Evolutionary conservation across 2,888 invertebrate genomes (phyloP), one percentile per base, ranked within the genome.

Genomic region (Pristionchus maxplancki): DNA sequence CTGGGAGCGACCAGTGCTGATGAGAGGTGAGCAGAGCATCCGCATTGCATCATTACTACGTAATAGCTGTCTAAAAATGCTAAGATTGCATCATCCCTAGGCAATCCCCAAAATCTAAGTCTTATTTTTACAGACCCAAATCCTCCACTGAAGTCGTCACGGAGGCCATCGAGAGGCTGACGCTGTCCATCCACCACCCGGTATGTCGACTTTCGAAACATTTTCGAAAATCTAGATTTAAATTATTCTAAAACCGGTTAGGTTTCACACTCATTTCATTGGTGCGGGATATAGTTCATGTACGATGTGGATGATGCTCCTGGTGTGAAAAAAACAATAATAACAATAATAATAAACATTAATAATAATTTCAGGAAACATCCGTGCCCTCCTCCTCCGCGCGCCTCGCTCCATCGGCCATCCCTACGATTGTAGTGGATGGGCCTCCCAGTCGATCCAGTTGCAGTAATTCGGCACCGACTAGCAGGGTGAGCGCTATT

Each of bases 111-210:
- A n/a, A n/a, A n/a, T n/a, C n/a, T n/a, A n/a, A n/a, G n/a, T n/a
- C n/a, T n/a, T n/a, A n/a, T n/a, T n/a, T n/a, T n/a, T n/a, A 2
- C 64, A 85, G 85, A 20, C 85, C 85, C 40, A 37, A 64, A 2
- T 85, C 85, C 11, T 87, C 86, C 24, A 87, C 86, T 2, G 71
- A 87, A 34, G 71, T 87, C 44, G 71, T 87, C 48, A 87, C 86
- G 0, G 86, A 87, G 50, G 86, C 86, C 0, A 87, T 87, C 34
- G 34, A 87, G 48, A n/a, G 86, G 34, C 71, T 87, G 24, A n/a
- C 67, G 5, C n/a, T 87, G 48, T 50, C 71, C 24, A 53, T 87
- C 9, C 20, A 87, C 34, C 48, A 87, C 8, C 37, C 58, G 64
- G 62, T 67, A 50, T 24, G 50, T 5, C 11, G 0, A 2, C n/a